phyloP scores from a whole-genome alignment of 2,888 invertebrate species.

The Matsumyia berberina region DNA sequence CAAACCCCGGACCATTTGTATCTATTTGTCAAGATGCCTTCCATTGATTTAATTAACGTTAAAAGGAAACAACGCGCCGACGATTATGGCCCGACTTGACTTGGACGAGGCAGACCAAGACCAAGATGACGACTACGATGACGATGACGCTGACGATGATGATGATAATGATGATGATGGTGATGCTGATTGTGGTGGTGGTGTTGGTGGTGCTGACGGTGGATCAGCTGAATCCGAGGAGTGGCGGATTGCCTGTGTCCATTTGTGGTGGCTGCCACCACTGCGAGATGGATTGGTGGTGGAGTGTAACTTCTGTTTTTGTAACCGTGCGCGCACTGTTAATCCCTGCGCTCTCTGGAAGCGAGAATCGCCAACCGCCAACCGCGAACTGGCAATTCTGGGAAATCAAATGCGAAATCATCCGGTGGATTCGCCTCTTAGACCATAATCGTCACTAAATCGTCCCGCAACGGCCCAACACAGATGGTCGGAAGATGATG shows the following conservation, averaged over 20 bases:
- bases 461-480: conserved; percentile 52
- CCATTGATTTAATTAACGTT: conserved; percentile 76
- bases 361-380: background rate
- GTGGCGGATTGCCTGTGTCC: conserved; percentile 54
- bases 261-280: conserved; percentile 52
- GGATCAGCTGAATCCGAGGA: conserved; percentile 44
- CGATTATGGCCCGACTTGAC: conserved; percentile 63
- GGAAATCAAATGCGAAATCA: conserved; percentile 56
- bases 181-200: background rate
- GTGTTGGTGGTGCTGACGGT: conserved; percentile 2
- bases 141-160: too few species aligned
- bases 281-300: conserved; percentile 12
- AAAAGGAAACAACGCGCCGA: conserved; percentile 72
- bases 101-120: conserved; percentile 20
- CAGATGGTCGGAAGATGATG: conserved; percentile 46
- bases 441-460: conserved; percentile 71
- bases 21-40: conserved; percentile 77
- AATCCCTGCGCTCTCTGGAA: conserved; percentile 55
- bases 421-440: conserved; percentile 65
- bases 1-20: conserved; percentile 72
- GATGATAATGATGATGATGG: too few species aligned
- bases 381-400: conserved; percentile 39
- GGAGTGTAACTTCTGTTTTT: conserved; percentile 49
- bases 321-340: conserved; percentile 38
- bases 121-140: conserved; percentile 1